Evolutionary conservation across 2,888 invertebrate genomes (phyloP).

Genomic region (Mythimna loreyi): DNA sequence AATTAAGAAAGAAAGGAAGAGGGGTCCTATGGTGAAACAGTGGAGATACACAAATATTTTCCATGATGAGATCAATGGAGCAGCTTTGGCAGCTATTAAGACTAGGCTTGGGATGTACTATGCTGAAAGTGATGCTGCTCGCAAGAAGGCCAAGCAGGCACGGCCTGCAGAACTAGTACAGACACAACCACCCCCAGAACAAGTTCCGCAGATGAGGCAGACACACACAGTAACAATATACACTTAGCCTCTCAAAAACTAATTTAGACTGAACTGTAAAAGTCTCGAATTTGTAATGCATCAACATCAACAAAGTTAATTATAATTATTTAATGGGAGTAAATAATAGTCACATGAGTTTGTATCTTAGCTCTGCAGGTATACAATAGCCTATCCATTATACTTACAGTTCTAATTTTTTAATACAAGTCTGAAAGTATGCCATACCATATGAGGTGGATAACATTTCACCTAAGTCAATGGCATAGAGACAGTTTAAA

Average conservation of each 20-base stretch:
- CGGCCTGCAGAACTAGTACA: slow-evolving; percentile 80
- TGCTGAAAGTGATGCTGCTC: slow-evolving; percentile 87
- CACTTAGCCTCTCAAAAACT: slow-evolving; percentile 60
- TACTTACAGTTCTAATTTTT: neutral
- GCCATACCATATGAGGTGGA: slow-evolving; percentile 13
- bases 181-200: slow-evolving; percentile 78
- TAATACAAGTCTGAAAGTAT: slow-evolving; percentile 3
- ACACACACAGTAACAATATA: slow-evolving; percentile 87
- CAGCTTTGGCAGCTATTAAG: slow-evolving; percentile 88
- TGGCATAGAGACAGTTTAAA: slow-evolving; percentile 1
- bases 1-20: slow-evolving; percentile 84
- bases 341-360: slow-evolving; percentile 1
- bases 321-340: slow-evolving; percentile 7
- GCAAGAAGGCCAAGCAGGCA: slow-evolving; percentile 85
- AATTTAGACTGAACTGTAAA: slow-evolving; percentile 51
- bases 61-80: slow-evolving; percentile 90
- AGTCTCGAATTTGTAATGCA: slow-evolving; percentile 49
- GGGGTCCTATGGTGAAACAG: slow-evolving; percentile 88
- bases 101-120: slow-evolving; percentile 89
- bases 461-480: slow-evolving; percentile 1
- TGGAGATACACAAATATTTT: slow-evolving; percentile 91
- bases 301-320: slow-evolving; percentile 23
- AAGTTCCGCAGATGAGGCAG: slow-evolving; percentile 79
- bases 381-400: neutral
- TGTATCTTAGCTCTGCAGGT: slow-evolving; percentile 10